phyloP scores from a whole-genome alignment of 2,113 vertebrate species.

The Nipponia nippon region DNA sequence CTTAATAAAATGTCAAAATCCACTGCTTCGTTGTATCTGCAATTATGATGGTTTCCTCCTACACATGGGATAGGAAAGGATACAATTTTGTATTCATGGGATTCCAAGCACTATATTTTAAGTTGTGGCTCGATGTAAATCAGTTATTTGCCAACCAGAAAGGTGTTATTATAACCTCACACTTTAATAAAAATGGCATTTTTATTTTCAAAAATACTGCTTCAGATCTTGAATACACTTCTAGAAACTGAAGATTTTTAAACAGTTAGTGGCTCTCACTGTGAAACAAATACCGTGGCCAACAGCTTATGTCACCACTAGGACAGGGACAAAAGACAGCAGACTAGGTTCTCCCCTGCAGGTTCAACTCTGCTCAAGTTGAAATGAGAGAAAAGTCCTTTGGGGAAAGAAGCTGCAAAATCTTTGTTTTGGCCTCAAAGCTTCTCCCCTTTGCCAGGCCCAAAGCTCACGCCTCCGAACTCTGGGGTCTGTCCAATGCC shows the following conservation, averaged over 20 bases:
- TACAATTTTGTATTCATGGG: neutral
- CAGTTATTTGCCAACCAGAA: conserved; percentile 1
- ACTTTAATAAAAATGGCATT: neutral
- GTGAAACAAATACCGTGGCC: neutral
- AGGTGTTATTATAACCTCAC: neutral
- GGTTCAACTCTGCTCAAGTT: neutral
- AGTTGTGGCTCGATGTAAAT: neutral
- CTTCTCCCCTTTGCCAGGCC: neutral
- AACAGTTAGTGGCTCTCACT: neutral
- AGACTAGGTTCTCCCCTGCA: neutral
- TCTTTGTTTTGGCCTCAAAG: neutral
- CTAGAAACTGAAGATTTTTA: neutral
- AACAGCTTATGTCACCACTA: neutral
- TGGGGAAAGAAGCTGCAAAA: neutral
- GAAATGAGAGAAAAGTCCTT: neutral
- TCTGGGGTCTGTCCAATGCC: neutral
- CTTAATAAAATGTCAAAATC: conserved; percentile 53
- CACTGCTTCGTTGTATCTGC: conserved; percentile 1
- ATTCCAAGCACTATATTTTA: neutral
- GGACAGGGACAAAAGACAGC: neutral
- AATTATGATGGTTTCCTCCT: conserved; percentile 36
- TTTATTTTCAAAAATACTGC: neutral
- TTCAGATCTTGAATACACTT: neutral
- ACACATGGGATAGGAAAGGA: neutral
- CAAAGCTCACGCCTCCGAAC: neutral